Conservation (phyloP, 1,140 invertebrate species). For the Geopemphigus sp. region DNA sequence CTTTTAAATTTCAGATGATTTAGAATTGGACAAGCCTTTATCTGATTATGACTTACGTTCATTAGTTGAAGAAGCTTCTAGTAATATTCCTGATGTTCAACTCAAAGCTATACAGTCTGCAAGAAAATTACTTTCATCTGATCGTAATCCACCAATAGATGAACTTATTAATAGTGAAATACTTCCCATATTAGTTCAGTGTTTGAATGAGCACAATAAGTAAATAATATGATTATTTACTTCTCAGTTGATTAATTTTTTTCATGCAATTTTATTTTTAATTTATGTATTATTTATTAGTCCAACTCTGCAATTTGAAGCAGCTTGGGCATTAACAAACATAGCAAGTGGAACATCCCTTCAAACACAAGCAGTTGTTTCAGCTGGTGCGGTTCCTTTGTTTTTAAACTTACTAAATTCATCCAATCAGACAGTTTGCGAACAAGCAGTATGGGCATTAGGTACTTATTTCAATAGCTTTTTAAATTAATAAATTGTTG, state of each 20-base stretch:
- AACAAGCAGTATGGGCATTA: constrained; percentile 98
- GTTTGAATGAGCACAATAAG: constrained; percentile 78
- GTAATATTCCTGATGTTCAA: constrained; percentile 69
- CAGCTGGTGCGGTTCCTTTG: constrained; percentile 89
- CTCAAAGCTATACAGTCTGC: constrained; percentile 81
- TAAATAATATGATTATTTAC: constrained; percentile 57
- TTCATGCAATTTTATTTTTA: background rate
- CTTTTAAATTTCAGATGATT: constrained; percentile 64
- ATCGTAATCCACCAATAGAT: constrained; percentile 99
- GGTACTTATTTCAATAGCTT: constrained; percentile 59
- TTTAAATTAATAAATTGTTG: background rate
- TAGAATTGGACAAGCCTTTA: constrained; percentile 69
- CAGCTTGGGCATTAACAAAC: constrained; percentile 98
- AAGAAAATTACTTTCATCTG: constrained; percentile 91
- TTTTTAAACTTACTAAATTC: constrained; percentile 90
- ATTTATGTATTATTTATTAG: constrained; percentile 58
- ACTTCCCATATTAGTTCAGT: constrained; percentile 88
- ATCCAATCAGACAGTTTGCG: constrained; percentile 94
- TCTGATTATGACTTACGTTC: constrained; percentile 65
- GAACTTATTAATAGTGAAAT: constrained; percentile 90
- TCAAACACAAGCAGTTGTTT: constrained; percentile 95
- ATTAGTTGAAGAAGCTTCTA: constrained; percentile 70
- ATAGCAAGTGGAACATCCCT: constrained; percentile 95
- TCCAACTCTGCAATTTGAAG: constrained; percentile 94
- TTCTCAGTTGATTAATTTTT: no score